Conservation (phyloP, 2,888 invertebrate genomes). For the Chrysotoxum bicinctum region DNA sequence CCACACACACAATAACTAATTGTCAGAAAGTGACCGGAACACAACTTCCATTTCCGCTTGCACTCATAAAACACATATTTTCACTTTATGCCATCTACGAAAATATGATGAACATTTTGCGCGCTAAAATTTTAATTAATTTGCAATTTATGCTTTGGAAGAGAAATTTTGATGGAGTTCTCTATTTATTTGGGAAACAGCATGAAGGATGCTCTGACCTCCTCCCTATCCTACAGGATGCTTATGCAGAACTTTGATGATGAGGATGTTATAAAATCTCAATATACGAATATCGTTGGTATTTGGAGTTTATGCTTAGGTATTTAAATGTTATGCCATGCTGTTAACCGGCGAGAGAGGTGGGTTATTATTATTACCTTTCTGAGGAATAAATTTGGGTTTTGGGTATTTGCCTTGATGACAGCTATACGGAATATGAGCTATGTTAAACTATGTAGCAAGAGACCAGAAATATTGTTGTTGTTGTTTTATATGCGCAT, state of each 20-base stretch:
- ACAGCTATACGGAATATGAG: not conserved
- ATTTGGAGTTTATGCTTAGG: conserved; percentile 27
- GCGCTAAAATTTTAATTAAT: conserved; percentile 70
- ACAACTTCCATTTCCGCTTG: not conserved
- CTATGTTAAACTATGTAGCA: not conserved
- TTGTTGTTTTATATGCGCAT: not conserved
- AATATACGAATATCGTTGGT: conserved; percentile 7
- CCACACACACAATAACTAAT: conserved; percentile 7
- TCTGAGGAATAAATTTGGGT: not conserved
- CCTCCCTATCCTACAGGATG: not conserved
- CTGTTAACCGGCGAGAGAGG: not conserved
- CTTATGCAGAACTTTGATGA: conserved; percentile 38
- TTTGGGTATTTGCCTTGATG: conserved; percentile 17
- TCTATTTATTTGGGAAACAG: not conserved
- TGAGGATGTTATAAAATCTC: conserved; percentile 51
- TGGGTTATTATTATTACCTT: conserved; percentile 18
- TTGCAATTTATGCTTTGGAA: conserved; percentile 57
- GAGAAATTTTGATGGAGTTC: conserved; percentile 25
- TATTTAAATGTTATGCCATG: conserved; percentile 26
- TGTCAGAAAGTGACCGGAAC: not conserved
- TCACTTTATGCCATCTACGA: not conserved
- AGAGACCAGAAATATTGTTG: not conserved
- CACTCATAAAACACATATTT: conserved; percentile 12
- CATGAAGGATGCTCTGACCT: not conserved
- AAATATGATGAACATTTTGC: conserved; percentile 12